Conservation (phyloP, 2,888 invertebrate species). For the Yponomeuta evonymella region DNA sequence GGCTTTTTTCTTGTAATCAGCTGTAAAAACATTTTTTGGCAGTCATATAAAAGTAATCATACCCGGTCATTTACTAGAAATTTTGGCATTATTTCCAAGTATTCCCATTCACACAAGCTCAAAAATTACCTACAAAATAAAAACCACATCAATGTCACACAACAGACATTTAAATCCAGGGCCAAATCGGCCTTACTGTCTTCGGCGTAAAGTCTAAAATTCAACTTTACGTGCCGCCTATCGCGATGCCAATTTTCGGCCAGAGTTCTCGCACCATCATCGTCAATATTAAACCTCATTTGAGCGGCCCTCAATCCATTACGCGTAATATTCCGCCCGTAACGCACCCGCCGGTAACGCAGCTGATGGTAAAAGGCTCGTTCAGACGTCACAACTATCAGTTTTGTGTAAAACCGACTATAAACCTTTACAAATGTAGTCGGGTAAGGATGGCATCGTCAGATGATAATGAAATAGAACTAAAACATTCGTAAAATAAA, state of each 20-base stretch:
- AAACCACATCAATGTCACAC: not conserved
- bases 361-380: not conserved
- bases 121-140: not conserved
- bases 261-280: slow-evolving; percentile 3
- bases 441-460: too few species aligned
- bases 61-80: too few species aligned
- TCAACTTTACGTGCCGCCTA: not conserved
- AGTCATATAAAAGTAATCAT: too few species aligned
- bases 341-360: not conserved
- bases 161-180: not conserved
- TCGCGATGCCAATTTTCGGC: not conserved
- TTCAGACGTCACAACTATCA: not conserved
- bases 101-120: not conserved
- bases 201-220: not conserved
- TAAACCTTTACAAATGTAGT: too few species aligned
- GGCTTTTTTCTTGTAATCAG: too few species aligned
- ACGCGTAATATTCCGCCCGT: slow-evolving; percentile 1
- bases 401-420: too few species aligned
- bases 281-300: slow-evolving; percentile 10
- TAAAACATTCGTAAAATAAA: too few species aligned
- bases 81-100: too few species aligned
- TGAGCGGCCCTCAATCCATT: slow-evolving; percentile 10
- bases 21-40: too few species aligned
- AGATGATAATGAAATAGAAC: too few species aligned
- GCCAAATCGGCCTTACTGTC: not conserved